These are phyloP conservation scores for Diabrotica balteata DNA, from an alignment of 2,888 invertebrate species.

Conservation along the genomic window DNA sequence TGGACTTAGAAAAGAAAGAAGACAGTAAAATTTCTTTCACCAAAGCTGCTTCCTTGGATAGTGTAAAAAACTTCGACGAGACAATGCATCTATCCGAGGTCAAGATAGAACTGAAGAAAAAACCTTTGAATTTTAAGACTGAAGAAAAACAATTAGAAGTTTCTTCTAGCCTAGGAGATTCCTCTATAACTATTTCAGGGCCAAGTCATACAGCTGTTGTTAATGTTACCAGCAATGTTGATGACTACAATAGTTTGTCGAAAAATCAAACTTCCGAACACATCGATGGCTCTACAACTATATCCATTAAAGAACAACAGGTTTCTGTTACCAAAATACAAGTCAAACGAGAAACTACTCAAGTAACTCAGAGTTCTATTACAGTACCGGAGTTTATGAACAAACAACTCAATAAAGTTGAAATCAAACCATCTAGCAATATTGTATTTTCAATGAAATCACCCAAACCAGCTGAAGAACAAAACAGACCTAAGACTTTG, in stretches of 20 bases:
- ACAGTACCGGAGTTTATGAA: constrained; percentile 69
- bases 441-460: constrained; percentile 70
- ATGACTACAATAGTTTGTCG: constrained; percentile 32
- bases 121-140: constrained; percentile 24
- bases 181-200: constrained; percentile 51
- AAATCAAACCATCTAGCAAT: constrained; percentile 68
- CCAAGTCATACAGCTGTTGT: constrained; percentile 56
- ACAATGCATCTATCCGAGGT: constrained; percentile 32
- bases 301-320: constrained; percentile 54
- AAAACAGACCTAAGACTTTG: constrained; percentile 46
- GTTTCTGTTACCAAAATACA: constrained; percentile 67
- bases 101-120: constrained; percentile 30
- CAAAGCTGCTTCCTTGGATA: constrained; percentile 64
- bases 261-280: constrained; percentile 34
- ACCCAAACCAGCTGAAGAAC: constrained; percentile 51
- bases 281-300: constrained; percentile 43
- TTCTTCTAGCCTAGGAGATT: constrained; percentile 19
- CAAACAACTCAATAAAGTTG: constrained; percentile 75
- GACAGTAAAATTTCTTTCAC: constrained; percentile 41
- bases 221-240: constrained; percentile 46
- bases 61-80: constrained; percentile 66
- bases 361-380: constrained; percentile 54
- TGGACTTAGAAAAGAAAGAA: constrained; percentile 31
- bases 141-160: constrained; percentile 26
- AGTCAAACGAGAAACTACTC: constrained; percentile 64